These are phyloP conservation scores for Apus apus DNA, from an alignment of 2,113 vertebrate species.

Conservation along the genomic window DNA sequence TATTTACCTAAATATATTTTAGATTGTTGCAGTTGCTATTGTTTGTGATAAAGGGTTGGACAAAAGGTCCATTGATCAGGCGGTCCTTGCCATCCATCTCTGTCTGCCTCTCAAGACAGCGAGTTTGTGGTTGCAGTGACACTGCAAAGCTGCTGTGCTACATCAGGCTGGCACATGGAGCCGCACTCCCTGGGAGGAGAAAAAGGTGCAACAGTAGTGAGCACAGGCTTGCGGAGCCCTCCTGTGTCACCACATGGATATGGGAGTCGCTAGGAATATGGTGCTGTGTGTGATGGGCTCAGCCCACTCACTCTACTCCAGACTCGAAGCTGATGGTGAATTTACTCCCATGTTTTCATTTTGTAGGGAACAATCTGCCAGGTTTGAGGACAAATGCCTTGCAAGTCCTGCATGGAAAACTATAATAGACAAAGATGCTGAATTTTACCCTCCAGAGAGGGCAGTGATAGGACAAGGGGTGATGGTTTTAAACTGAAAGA, in stretches of 20 bases:
- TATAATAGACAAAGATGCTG: not conserved
- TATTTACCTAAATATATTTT: not conserved
- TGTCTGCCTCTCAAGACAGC: not conserved
- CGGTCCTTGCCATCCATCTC: not conserved
- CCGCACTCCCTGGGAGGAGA: accelerated
- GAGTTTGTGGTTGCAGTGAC: not conserved
- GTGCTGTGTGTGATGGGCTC: accelerated
- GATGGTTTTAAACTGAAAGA: no score
- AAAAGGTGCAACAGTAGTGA: not conserved
- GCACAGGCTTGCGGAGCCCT: not conserved
- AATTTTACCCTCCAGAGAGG: not conserved
- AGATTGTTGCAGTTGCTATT: not conserved
- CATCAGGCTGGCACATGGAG: not conserved
- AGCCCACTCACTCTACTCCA: accelerated
- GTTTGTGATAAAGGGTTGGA: constrained; percentile 27
- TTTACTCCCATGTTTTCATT: not conserved
- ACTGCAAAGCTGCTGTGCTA: not conserved
- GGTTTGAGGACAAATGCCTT: accelerated
- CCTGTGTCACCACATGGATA: accelerated
- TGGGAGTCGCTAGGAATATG: accelerated
- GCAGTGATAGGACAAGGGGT: no score
- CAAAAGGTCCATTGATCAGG: constrained; percentile 49
- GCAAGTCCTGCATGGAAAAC: not conserved
- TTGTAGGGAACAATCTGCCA: not conserved
- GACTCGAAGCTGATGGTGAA: not conserved